These are phyloP conservation scores for Meriones unguiculatus DNA, from an alignment of 2,113 vertebrate species.

Conservation along the genomic window DNA sequence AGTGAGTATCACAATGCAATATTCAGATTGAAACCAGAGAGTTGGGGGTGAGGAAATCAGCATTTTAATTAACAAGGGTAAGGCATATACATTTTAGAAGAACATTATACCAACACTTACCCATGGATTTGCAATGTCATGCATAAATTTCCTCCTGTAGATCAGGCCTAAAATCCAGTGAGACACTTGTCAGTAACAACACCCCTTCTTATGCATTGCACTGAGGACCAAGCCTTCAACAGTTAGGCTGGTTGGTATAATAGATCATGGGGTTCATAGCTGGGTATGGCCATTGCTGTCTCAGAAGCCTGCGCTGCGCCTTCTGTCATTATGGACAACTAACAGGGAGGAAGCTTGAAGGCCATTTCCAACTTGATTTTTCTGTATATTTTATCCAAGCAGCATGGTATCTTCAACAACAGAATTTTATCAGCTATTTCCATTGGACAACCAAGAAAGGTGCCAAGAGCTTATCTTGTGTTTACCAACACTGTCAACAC, in stretches of 20 bases:
- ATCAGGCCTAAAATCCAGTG: background rate
- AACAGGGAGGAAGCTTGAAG: background rate
- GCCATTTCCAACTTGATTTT: background rate
- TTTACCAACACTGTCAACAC: background rate
- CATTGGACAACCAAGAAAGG: background rate
- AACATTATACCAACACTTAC: background rate
- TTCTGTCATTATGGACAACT: background rate
- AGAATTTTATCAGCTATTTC: background rate
- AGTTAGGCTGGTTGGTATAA: background rate
- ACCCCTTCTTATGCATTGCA: too few relatives aligned
- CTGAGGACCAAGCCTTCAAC: too few relatives aligned
- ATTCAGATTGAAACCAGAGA: too few relatives aligned
- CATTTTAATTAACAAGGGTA: too few relatives aligned
- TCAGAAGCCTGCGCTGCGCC: background rate
- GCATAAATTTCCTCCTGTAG: background rate
- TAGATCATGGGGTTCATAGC: background rate
- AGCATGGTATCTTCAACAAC: background rate
- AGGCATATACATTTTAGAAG: too few relatives aligned
- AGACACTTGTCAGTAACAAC: too few relatives aligned
- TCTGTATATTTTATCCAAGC: background rate
- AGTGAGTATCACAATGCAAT: too few relatives aligned
- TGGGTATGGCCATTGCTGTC: background rate
- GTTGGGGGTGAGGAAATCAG: too few relatives aligned
- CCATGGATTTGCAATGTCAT: background rate
- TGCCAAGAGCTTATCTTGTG: background rate